phyloP scores from a whole-genome alignment of 2,888 invertebrate species.

The Thumatha senex region DNA sequence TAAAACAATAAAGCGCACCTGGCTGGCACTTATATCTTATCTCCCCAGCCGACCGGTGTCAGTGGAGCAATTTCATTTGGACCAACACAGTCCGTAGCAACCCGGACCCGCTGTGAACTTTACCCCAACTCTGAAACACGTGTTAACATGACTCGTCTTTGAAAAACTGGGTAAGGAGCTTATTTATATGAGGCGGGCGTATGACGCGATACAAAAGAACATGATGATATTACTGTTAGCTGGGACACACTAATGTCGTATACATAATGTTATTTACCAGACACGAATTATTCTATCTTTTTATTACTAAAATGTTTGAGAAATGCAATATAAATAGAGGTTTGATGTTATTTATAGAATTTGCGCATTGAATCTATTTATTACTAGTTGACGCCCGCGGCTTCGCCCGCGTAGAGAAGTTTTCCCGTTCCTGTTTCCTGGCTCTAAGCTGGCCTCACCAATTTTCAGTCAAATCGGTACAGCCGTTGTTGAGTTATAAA shows the following conservation, averaged over 20 bases:
- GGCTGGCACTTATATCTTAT: constrained; percentile 45
- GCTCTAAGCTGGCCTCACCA: no score
- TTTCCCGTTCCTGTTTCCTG: no score
- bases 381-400: no score
- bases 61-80: constrained; percentile 78
- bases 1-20: constrained; percentile 57
- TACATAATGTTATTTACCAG: constrained; percentile 74
- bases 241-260: constrained; percentile 67
- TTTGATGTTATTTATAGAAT: no score
- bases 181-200: constrained; percentile 81
- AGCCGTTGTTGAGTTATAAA: no score
- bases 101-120: constrained; percentile 52
- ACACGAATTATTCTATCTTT: constrained; percentile 54
- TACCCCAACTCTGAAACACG: constrained; percentile 67
- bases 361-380: no score
- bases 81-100: constrained; percentile 48
- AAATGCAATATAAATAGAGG: constrained; percentile 45
- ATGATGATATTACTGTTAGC: constrained; percentile 75
- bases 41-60: constrained; percentile 56
- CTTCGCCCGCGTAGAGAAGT: no score
- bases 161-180: constrained; percentile 79
- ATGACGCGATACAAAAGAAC: constrained; percentile 73
- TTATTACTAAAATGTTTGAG: constrained; percentile 44
- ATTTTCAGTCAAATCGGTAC: no score
- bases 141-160: constrained; percentile 78